phyloP scores from a whole-genome alignment of 2,113 vertebrate species.

The Megalops atlanticus region DNA sequence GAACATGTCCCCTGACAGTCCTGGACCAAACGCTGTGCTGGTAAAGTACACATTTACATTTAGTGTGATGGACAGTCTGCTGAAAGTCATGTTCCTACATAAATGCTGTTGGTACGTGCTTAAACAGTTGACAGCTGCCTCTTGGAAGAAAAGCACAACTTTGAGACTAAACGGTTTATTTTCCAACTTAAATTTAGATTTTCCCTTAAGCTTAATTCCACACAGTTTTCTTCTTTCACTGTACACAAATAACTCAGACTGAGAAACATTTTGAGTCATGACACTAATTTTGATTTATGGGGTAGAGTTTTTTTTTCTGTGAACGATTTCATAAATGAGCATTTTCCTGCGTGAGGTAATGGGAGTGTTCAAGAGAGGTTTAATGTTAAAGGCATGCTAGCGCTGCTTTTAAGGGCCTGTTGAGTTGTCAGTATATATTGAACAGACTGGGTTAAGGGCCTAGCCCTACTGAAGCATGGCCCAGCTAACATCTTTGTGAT shows the following conservation, averaged over 20 bases:
- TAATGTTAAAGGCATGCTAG: background rate
- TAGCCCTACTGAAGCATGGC: background rate
- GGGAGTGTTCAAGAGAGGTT: background rate
- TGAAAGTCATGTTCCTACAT: too few relatives aligned
- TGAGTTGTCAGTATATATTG: background rate
- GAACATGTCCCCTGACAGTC: too few relatives aligned
- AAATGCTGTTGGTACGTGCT: too few relatives aligned
- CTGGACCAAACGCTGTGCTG: too few relatives aligned
- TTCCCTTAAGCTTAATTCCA: too few relatives aligned
- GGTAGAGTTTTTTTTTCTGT: background rate
- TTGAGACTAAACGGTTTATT: background rate
- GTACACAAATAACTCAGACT: background rate
- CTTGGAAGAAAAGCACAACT: background rate
- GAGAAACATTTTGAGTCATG: background rate
- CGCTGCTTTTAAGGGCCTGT: background rate
- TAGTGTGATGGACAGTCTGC: too few relatives aligned
- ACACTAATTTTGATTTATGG: conserved; percentile 30
- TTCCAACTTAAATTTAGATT: background rate
- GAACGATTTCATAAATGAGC: conserved; percentile 24
- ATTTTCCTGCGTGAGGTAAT: conserved; percentile 26
- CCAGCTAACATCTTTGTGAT: background rate
- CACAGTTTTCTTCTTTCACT: too few relatives aligned
- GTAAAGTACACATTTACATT: too few relatives aligned
- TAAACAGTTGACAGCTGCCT: too few relatives aligned
- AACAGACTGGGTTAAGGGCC: background rate